Conservation (phyloP, 2,888 invertebrate species). For the Nipponacmea schrenckii region DNA sequence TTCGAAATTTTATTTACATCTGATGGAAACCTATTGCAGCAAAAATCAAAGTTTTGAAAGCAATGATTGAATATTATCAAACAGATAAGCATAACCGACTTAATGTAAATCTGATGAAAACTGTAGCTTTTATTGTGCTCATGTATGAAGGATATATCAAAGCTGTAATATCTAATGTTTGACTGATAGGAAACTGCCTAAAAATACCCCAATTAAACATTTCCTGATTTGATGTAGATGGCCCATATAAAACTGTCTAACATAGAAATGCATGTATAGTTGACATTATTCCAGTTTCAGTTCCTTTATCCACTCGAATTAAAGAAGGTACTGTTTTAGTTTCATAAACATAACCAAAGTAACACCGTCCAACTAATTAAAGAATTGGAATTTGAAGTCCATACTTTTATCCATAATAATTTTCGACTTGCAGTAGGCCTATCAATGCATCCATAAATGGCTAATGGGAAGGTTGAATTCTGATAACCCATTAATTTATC, state of each 20-base stretch:
- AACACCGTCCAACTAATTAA: neutral
- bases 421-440: neutral
- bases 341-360: neutral
- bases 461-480: neutral
- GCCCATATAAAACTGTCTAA: neutral
- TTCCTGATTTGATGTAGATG: neutral
- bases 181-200: too few species aligned
- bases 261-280: neutral
- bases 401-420: neutral
- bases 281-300: neutral
- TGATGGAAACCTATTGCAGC: too few species aligned
- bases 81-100: too few species aligned
- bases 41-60: too few species aligned
- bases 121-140: too few species aligned
- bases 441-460: neutral
- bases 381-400: neutral
- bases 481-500: neutral
- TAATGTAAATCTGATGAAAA: too few species aligned
- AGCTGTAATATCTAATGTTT: too few species aligned
- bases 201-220: too few species aligned
- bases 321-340: neutral
- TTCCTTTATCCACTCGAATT: too few species aligned
- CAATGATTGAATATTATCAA: too few species aligned
- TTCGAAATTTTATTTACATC: too few species aligned
- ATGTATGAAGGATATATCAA: too few species aligned